Evolutionary conservation across 2,113 vertebrate species (phyloP), one percentile per base, ranked within the genome.

Genomic region (Oreotrochilus melanogaster): DNA sequence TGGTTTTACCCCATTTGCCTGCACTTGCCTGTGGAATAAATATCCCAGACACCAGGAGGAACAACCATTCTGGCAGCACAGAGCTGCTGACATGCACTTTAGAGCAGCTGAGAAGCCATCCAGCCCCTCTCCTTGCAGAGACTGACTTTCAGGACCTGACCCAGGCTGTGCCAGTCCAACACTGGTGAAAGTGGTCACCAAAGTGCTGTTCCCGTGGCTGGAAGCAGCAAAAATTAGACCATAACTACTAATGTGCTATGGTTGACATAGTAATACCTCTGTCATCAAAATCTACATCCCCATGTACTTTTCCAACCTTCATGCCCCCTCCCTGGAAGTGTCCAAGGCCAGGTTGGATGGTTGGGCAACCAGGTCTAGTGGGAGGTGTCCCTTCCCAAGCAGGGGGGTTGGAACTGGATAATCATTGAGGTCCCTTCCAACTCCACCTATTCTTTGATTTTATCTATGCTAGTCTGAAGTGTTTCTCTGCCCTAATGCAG

Each of bases 181-280:
- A 9, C 16, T 1, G 4, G 31, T 35, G 48, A 56, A 81, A 53
- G 9, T 7, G 3, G 8, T 5, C 1, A 18, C 51, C 56, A n/a
- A 45, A 53, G 19, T 47, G 37, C 64, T 0, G 0, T 57, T 54
- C 33, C 9, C 5, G 9, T 21, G 1, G 0, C 31, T 31, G 16
- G 12, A 74, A 62, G 45, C 7, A 39, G 23, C 17, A 60, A 35
- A 76, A 60, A 31, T 15, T 7, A 60, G 23, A 53, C 25, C 10
- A 9, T 37, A 28, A 0, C 14, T 71, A 6, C 27, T 21, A 16
- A 56, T 1, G 6, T 0, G 0, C n/a, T 2, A 1, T 47, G 28
- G 1, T 16, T 37, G 81, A 39, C 7, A 21, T 2, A 61, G 22
- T 16, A 73, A 69, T 31, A 24, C 4, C 43, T 81, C 83, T 18